A percentile compares a stretch with the other conserved stretches of the same genome.
Evolutionary conservation across 2,797 vertebrate species (phyloP).

Genomic region (Galagoides demidoff): DNA sequence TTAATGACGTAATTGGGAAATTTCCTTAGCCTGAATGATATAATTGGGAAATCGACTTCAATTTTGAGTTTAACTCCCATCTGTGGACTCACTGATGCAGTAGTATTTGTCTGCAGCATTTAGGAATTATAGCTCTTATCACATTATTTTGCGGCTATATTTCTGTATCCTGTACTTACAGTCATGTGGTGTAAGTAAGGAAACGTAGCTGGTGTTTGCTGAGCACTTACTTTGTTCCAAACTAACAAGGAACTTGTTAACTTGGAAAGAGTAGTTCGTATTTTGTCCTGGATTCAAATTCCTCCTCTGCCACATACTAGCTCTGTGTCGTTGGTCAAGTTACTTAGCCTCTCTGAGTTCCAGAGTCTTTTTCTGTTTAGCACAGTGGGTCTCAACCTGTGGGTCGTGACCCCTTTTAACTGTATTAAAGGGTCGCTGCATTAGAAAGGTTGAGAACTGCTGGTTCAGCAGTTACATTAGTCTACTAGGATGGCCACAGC

Average conservation of each 20-base stretch:
- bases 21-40: too few relatives aligned
- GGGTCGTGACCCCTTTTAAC: too few relatives aligned
- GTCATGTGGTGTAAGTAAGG: neutral
- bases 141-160: neutral
- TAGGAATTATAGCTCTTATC: neutral
- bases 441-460: too few relatives aligned
- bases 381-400: too few relatives aligned
- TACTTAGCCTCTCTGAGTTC: neutral
- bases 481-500: neutral
- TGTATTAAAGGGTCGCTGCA: too few relatives aligned
- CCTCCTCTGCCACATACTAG: neutral
- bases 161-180: neutral
- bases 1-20: neutral
- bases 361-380: neutral
- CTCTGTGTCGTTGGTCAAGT: neutral
- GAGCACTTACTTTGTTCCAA: constrained; percentile 11
- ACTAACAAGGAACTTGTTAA: too few relatives aligned
- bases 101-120: neutral
- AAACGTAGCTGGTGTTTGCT: neutral
- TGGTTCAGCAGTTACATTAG: neutral
- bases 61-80: neutral
- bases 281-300: constrained; percentile 47
- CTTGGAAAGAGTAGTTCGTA: neutral
- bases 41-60: neutral
- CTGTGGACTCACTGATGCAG: neutral